Conservation (phyloP, 2,113 vertebrate genomes). For the Mormoops blainvillei region DNA sequence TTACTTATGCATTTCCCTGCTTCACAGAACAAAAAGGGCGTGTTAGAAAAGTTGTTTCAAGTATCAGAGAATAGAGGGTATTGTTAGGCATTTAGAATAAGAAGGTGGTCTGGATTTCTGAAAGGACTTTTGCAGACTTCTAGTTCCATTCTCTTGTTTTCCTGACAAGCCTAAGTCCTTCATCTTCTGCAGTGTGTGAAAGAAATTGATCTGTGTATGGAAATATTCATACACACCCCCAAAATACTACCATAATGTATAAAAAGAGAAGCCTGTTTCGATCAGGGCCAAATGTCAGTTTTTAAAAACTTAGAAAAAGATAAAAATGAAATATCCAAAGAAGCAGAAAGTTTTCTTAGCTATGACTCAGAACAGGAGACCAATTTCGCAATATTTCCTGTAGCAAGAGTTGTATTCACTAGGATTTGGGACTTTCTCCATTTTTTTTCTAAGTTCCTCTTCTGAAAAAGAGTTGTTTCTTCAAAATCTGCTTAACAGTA, state of each 20-base stretch:
- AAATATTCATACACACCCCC: neutral
- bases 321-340: slow-evolving; percentile 43
- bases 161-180: neutral
- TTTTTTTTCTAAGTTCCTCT: slow-evolving; percentile 36
- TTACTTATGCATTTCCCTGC: neutral
- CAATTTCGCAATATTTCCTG: slow-evolving; percentile 56
- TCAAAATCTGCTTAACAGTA: slow-evolving; percentile 35
- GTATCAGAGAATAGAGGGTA: neutral
- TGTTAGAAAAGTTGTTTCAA: neutral
- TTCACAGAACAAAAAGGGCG: neutral
- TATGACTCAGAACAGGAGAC: slow-evolving; percentile 36
- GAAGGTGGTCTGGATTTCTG: neutral
- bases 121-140: neutral
- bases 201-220: neutral
- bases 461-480: neutral
- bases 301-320: slow-evolving; percentile 34
- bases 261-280: slow-evolving; percentile 32
- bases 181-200: neutral
- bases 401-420: slow-evolving; percentile 27
- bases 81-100: neutral
- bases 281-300: slow-evolving; percentile 20
- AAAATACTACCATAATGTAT: neutral
- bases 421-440: neutral
- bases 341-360: slow-evolving; percentile 20
- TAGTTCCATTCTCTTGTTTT: neutral